Evolutionary conservation across 2,797 vertebrate genomes (phyloP).

Genomic region (Gymnoscopelus microlampas): DNA sequence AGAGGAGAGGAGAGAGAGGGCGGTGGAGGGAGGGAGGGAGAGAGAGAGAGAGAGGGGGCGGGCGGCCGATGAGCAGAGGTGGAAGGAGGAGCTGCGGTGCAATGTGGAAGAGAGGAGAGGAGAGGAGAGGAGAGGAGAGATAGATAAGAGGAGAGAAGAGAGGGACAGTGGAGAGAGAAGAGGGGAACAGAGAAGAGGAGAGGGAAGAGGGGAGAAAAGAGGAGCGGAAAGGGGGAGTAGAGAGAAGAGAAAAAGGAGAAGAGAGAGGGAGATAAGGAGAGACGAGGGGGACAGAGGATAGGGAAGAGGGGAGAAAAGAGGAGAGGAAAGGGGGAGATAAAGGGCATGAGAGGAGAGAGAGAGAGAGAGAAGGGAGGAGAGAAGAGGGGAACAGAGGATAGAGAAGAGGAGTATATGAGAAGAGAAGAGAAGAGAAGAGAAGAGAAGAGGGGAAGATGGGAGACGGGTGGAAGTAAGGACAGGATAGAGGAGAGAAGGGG

Average conservation of each 20-base stretch:
- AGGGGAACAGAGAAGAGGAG: too few species aligned
- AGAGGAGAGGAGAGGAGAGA: too few species aligned
- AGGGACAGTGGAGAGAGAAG: too few species aligned
- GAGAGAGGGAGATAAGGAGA: constrained; percentile 65
- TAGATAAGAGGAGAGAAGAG: too few species aligned
- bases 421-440: constrained; percentile 17
- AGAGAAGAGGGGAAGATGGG: constrained; percentile 13
- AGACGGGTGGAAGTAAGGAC: constrained; percentile 25
- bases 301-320: constrained; percentile 53
- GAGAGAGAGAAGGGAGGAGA: constrained; percentile 20
- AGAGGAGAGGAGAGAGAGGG: constrained; percentile 56
- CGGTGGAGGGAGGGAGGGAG: constrained; percentile 64
- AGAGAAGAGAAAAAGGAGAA: constrained; percentile 38
- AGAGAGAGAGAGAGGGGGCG: constrained; percentile 24
- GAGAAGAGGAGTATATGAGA: background rate
- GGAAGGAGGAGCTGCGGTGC: too few species aligned
- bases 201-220: background rate
- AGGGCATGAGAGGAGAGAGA: background rate
- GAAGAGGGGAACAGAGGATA: background rate
- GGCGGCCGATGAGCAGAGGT: background rate
- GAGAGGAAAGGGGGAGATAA: constrained; percentile 15
- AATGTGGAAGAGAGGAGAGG: too few species aligned
- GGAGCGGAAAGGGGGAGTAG: background rate
- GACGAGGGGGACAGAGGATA: constrained; percentile 31
- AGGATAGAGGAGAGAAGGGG: background rate